Base-by-base conservation (phyloP, 2,797 vertebrate genomes). In the Triplophysa bombifrons region DNA sequence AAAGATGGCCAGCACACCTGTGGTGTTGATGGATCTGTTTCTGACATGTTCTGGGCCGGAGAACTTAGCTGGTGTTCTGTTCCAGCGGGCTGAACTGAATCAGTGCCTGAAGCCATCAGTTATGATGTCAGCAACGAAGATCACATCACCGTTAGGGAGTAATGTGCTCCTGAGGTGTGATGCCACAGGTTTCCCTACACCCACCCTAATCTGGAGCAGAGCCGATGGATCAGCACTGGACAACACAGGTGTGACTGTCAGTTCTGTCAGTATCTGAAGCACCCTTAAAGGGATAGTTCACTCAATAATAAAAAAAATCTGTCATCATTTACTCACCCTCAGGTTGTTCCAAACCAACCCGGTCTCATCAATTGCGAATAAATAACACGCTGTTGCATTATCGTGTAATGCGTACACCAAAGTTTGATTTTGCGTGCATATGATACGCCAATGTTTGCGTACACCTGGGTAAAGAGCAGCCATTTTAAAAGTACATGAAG, bases 151-250 rank as follows among this genome's bases (percentile, higher is more conserved):
- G 0, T 81, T 96, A 75, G 96, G 96, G 58, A 99, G 97, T 82
- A 99, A 99, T 0, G 94, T 99, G 63, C 92, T 99, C 10, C 90
- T 99, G n/a, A 94, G 97, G 44, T 99, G 98, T 10, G 98, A 99
- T 0, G 89, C 96, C 0, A 95, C 93, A 0, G 98, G 98, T 7
- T 92, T 91, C 79, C 98, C 98, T 6, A 99, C 98, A 0, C 98
- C 98, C 0, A 90, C 86, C 51, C 95, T 99, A 66, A 84, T 87
- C 1, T 99, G 98, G 98, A 88, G 85, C 83, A 95, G 90, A 71
- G 87, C 93, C 0, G 90, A 95, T 63, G 93, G 93, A 73, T 89
- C 89, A 0, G 86, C 87, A 4, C 91, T 95, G 82, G 94, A 96
- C 88, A 94, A 94, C 70, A 95, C 96, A 94, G 97, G 98, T 99